Conservation (phyloP, 2,888 invertebrate genomes). For the Harpalus rubripes region DNA sequence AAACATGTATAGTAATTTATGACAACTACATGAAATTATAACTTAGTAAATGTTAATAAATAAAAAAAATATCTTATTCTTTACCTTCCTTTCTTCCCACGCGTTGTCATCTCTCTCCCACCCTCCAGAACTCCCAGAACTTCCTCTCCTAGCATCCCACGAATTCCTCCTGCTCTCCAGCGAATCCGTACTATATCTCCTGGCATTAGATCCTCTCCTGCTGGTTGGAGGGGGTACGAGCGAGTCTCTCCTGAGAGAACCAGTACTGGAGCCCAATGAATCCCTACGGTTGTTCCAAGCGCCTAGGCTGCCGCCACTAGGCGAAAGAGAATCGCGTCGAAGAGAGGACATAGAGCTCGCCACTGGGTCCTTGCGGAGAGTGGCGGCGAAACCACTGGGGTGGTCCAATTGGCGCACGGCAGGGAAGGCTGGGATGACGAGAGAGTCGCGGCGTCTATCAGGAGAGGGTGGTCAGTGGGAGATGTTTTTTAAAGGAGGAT, state of each 20-base stretch:
- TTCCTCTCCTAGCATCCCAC: constrained; percentile 84
- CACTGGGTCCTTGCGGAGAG: constrained; percentile 80
- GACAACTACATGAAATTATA: too few species aligned
- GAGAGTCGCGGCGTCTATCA: constrained; percentile 82
- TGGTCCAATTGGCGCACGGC: constrained; percentile 82
- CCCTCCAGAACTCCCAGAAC: constrained; percentile 81
- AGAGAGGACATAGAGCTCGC: constrained; percentile 71
- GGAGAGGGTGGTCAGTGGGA: not conserved
- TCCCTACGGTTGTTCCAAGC: constrained; percentile 71
- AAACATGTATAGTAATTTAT: too few species aligned
- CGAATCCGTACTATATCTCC: constrained; percentile 85
- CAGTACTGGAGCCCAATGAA: constrained; percentile 73
- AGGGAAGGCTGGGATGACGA: constrained; percentile 81
- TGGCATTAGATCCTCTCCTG: constrained; percentile 78
- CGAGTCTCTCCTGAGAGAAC: constrained; percentile 74
- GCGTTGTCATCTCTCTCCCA: constrained; percentile 82
- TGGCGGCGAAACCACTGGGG: constrained; percentile 86
- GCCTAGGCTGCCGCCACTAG: constrained; percentile 76
- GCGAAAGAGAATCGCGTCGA: constrained; percentile 69
- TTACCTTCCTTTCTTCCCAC: constrained; percentile 80
- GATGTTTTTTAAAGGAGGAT: constrained; percentile 34
- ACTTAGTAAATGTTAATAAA: not conserved
- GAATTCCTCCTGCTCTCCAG: constrained; percentile 85
- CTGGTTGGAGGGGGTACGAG: constrained; percentile 67
- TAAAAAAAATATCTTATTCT: too few species aligned